phyloP scores from a whole-genome alignment of 2,113 vertebrate genomes.

The Podarcis raffonei region DNA sequence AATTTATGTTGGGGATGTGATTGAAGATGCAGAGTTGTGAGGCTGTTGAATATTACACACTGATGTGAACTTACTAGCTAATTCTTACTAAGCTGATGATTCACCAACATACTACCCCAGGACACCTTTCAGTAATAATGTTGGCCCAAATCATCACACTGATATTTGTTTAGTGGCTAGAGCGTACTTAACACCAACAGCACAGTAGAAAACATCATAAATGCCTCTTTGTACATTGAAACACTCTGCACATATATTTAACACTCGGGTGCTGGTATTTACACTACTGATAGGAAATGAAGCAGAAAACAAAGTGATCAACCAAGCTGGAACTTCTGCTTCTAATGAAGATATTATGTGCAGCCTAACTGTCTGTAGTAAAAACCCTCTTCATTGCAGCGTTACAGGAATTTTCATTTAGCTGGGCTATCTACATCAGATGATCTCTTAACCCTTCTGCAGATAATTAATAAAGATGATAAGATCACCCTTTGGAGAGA shows the following conservation, averaged over 20 bases:
- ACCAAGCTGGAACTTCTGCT: neutral
- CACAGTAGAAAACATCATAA: neutral
- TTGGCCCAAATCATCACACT: neutral
- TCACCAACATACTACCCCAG: neutral
- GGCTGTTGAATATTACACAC: neutral
- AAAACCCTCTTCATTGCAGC: neutral
- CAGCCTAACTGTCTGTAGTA: neutral
- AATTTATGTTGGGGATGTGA: no score
- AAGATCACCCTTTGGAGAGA: slow-evolving; percentile 65
- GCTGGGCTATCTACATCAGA: slow-evolving; percentile 39
- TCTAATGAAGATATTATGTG: neutral
- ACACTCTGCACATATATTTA: neutral
- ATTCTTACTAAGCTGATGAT: neutral
- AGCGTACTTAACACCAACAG: neutral
- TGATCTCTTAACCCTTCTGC: slow-evolving; percentile 58
- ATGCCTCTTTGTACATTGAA: neutral
- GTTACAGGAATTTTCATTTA: slow-evolving; percentile 38
- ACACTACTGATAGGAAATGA: neutral
- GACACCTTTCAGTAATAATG: neutral
- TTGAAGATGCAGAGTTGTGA: no score
- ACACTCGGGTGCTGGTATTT: slow-evolving; percentile 10
- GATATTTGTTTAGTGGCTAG: neutral
- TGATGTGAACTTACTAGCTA: neutral
- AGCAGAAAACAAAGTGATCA: fast-evolving
- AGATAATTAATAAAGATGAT: slow-evolving; percentile 70